Evolutionary conservation across 2,888 invertebrate species (phyloP), one percentile per base, ranked within the genome.

Genomic region (Hecatera dysodea): DNA sequence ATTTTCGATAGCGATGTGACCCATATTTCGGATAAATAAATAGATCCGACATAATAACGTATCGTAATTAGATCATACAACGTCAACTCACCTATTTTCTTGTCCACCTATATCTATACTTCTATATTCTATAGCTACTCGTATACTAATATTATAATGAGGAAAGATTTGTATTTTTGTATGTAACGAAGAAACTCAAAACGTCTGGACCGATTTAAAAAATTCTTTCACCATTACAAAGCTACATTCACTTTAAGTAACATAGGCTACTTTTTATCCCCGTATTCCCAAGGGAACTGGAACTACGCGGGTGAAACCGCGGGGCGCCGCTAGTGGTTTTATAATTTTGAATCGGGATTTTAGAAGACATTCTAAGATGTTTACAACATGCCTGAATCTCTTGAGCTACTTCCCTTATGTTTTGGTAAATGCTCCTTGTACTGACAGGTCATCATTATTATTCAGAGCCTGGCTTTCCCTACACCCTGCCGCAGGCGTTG

Each of bases 41-140:
- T 74, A 80, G 66, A 55, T 27, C 63, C 72, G 53, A 67, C 77
- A 75, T 72, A 63, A 65, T 71, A 67, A 72, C 15, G 50, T 73
- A 42, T 72, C 44, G 22, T 75, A 78, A 78, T 71, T 78, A 82
- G 72, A 84, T 75, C 78, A 82, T 68, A 80, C 67, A 67, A 36
- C 55, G 42, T 64, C 17, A 55, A 53, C 22, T n/a, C 60, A 29
- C 29, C 61, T 57, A 75, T 61, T 62, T 76, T 69, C 27, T 72
- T 66, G 46, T 61, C 29, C 22, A 48, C 24, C n/a, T n/a, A n/a
- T n/a, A n/a, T n/a, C n/a, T n/a, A n/a, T n/a, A n/a, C n/a, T n/a
- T n/a, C n/a, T n/a, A n/a, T n/a, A n/a, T n/a, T n/a, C n/a, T n/a
- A n/a, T n/a, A n/a, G n/a, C n/a, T n/a, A n/a, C n/a, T n/a, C n/a